Conservation (phyloP, 2,888 invertebrate genomes). For the Rhimphoctona megacephalus region DNA sequence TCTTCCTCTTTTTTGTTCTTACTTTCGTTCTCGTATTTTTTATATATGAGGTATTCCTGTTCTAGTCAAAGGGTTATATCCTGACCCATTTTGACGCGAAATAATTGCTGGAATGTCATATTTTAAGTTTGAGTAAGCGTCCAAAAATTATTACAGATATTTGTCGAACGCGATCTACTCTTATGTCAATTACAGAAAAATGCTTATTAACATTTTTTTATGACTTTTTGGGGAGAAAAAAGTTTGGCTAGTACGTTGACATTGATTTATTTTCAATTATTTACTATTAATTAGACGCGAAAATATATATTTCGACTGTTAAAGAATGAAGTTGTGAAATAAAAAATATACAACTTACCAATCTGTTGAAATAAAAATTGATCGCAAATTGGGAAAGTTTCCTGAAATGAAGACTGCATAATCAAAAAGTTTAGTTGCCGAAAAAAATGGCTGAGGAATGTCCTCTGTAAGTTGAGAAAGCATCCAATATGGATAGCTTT, state of each 20-base stretch:
- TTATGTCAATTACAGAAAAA: background rate
- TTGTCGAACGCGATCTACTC: background rate
- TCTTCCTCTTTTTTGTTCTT: conserved; percentile 39
- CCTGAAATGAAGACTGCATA: too few relatives aligned
- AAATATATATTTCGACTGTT: too few relatives aligned
- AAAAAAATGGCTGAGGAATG: background rate
- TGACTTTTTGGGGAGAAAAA: background rate
- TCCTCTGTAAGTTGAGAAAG: background rate
- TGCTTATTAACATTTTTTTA: background rate
- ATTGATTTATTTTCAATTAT: background rate
- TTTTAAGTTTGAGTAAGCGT: background rate
- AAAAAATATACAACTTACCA: background rate
- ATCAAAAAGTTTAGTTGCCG: background rate
- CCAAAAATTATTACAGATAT: background rate
- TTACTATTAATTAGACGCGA: background rate
- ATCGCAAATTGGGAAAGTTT: too few relatives aligned
- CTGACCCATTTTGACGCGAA: background rate
- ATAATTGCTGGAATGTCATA: background rate
- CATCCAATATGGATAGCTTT: background rate
- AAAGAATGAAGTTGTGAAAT: background rate
- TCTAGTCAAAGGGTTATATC: background rate
- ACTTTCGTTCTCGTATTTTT: conserved; percentile 7
- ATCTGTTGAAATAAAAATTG: too few relatives aligned
- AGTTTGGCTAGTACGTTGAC: background rate
- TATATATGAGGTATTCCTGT: background rate